Evolutionary conservation across 2,113 vertebrate genomes (phyloP).

Genomic region (Corvus moneduloides): DNA sequence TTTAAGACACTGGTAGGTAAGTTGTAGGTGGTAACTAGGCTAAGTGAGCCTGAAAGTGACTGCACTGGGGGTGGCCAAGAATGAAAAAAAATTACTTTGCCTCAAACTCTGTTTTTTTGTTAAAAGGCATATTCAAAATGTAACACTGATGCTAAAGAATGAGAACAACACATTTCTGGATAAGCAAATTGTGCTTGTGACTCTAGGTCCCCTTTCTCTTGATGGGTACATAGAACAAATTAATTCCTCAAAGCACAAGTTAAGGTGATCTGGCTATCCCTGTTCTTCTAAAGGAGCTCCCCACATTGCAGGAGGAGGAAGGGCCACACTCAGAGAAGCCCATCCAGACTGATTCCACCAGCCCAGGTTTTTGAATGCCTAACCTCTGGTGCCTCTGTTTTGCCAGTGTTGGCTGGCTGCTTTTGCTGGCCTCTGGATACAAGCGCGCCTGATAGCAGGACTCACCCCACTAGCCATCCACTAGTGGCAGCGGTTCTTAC

Average conservation of each 20-base stretch:
- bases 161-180: background rate
- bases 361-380: background rate
- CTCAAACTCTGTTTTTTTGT: background rate
- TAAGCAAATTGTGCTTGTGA: background rate
- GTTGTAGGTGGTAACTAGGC: background rate
- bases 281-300: background rate
- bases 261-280: background rate
- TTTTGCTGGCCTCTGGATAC: background rate
- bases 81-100: background rate
- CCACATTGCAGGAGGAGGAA: background rate
- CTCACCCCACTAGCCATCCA: background rate
- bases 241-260: background rate
- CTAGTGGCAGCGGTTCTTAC: background rate
- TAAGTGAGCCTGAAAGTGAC: background rate
- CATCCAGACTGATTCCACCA: background rate
- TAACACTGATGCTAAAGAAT: background rate
- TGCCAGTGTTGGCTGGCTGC: rapidly evolving
- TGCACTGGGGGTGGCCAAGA: background rate
- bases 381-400: background rate
- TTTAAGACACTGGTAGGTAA: background rate
- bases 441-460: background rate
- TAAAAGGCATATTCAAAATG: background rate
- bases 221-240: rapidly evolving
- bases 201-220: background rate
- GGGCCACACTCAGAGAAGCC: background rate